phyloP scores from a whole-genome alignment of 2,113 vertebrate species.

The Nesogale talazaci region DNA sequence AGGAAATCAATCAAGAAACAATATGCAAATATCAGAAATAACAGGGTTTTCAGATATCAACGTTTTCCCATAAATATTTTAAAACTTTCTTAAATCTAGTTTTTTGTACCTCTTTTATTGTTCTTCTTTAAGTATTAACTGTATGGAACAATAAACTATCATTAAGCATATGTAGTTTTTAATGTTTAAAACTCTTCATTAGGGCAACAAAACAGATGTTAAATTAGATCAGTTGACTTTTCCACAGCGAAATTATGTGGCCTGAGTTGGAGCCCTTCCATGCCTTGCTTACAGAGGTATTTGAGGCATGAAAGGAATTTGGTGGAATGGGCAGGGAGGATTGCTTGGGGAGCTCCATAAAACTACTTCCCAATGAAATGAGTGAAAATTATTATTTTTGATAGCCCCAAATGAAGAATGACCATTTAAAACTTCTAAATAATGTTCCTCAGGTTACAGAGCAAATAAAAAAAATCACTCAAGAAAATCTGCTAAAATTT shows the following conservation, averaged over 20 bases:
- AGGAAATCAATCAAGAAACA: too few relatives aligned
- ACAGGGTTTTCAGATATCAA: too few relatives aligned
- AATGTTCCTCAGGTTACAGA: background rate
- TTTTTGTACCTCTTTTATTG: too few relatives aligned
- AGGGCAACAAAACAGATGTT: too few relatives aligned
- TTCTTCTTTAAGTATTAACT: too few relatives aligned
- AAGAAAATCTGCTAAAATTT: background rate
- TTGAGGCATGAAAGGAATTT: background rate
- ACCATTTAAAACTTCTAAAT: background rate
- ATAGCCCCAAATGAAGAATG: background rate
- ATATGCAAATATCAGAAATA: too few relatives aligned
- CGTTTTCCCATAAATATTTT: too few relatives aligned
- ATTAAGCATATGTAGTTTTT: too few relatives aligned
- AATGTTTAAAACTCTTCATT: too few relatives aligned
- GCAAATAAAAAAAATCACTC: background rate
- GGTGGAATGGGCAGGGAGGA: background rate
- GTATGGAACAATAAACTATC: too few relatives aligned
- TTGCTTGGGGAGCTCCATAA: background rate
- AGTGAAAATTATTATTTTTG: background rate
- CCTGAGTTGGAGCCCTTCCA: background rate
- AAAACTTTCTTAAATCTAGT: too few relatives aligned
- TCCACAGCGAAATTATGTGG: background rate
- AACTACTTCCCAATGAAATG: background rate
- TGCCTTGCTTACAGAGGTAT: background rate
- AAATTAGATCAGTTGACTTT: background rate